Percentiles rank a stretch among this genome's conserved stretches.
These are phyloP conservation scores for Acanthurus leucopareius DNA, from an alignment of 2,797 vertebrate species.

Conservation along the genomic window DNA sequence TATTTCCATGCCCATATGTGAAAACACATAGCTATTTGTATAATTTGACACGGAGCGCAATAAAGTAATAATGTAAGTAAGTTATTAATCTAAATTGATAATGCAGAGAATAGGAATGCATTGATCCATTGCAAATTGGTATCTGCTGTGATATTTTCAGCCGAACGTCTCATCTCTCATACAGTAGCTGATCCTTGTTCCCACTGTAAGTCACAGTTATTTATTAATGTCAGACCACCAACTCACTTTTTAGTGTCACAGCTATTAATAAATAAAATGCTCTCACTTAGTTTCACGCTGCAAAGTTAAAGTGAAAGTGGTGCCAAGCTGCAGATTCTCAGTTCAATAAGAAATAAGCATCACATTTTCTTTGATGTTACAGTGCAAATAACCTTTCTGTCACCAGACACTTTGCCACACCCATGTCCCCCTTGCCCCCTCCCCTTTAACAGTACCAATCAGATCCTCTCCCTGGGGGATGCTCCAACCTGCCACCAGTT, in stretches of 20 bases:
- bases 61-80: conserved; percentile 1
- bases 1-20: not conserved
- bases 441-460: conserved; percentile 36
- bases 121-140: too few relatives aligned
- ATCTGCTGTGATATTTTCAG: not conserved
- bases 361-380: conserved; percentile 23
- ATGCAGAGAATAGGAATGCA: not conserved
- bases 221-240: not conserved
- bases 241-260: not conserved
- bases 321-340: conserved; percentile 4
- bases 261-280: not conserved
- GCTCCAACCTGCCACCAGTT: conserved; percentile 58
- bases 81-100: not conserved
- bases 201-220: not conserved
- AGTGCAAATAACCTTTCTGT: conserved; percentile 36
- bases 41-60: not conserved
- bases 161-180: not conserved
- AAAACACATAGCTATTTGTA: not conserved
- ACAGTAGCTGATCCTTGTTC: not conserved
- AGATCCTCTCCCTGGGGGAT: conserved; percentile 58
- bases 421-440: conserved; percentile 28
- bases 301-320: conserved; percentile 19
- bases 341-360: conserved; percentile 22
- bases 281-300: too few relatives aligned
- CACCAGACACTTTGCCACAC: conserved; percentile 61